A percentile compares a stretch with the other conserved stretches of the same genome.
Conservation (phyloP, 2,113 vertebrate genomes). For the Thermophis baileyi region DNA sequence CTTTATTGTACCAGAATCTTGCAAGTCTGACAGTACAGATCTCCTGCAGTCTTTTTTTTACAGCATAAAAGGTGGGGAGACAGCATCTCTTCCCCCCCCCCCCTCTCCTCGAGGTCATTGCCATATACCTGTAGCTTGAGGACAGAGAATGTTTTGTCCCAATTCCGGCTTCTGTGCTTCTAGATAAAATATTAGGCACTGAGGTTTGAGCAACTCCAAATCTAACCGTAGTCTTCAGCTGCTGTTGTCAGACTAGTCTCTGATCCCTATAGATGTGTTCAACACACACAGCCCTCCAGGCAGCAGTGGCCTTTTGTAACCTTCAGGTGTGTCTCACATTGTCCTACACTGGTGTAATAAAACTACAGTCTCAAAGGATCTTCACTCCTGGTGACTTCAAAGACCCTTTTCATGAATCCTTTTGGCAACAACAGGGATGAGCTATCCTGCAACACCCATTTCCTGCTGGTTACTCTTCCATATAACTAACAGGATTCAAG, state of each 20-base stretch:
- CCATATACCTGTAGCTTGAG: neutral
- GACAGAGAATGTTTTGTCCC: neutral
- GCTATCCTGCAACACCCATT: neutral
- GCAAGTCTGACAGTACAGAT: neutral
- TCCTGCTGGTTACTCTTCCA: neutral
- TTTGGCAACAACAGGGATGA: neutral
- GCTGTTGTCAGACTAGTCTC: neutral
- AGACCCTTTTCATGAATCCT: neutral
- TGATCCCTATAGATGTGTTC: neutral
- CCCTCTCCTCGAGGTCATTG: rapidly evolving
- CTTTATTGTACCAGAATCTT: neutral
- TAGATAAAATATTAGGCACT: neutral
- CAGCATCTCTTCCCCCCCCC: neutral
- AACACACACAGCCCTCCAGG: neutral
- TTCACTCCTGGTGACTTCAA: neutral
- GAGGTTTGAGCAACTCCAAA: neutral
- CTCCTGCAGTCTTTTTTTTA: neutral
- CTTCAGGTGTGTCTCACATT: neutral
- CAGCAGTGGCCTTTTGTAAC: neutral
- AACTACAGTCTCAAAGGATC: neutral
- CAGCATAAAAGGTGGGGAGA: no score
- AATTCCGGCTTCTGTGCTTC: neutral
- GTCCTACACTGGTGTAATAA: neutral
- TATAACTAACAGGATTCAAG: neutral
- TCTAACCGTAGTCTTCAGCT: neutral